A percentile compares a stretch with the other conserved stretches of the same genome.
phyloP scores from a whole-genome alignment of 2,797 vertebrate species.

The Coendou prehensilis region DNA sequence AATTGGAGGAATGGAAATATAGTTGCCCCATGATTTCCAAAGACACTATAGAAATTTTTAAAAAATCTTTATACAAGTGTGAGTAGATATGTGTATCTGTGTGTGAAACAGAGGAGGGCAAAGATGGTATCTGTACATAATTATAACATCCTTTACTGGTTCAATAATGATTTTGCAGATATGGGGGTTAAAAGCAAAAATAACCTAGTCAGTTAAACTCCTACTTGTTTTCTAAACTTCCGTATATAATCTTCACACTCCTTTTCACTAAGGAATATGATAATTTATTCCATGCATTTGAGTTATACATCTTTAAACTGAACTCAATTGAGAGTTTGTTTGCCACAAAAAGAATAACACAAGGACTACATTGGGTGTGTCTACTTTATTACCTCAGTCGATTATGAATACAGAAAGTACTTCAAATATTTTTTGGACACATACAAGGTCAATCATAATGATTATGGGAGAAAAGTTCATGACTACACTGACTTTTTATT shows the following conservation, averaged over 20 bases:
- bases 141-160: not conserved
- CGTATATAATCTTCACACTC: constrained; percentile 5
- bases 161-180: constrained; percentile 34
- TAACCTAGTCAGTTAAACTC: not conserved
- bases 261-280: constrained; percentile 39
- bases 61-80: not conserved
- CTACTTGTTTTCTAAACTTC: constrained; percentile 49
- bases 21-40: constrained; percentile 31
- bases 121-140: not conserved
- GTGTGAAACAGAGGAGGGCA: not conserved
- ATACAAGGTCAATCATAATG: not conserved
- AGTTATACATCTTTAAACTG: constrained; percentile 7
- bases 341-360: constrained; percentile 4
- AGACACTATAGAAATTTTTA: constrained; percentile 8
- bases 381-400: not conserved
- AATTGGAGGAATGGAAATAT: not conserved
- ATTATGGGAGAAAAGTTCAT: not conserved
- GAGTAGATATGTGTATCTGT: not conserved
- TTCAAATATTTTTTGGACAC: constrained; percentile 26
- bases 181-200: constrained; percentile 13
- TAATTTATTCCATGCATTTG: constrained; percentile 34
- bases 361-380: not conserved
- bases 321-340: not conserved
- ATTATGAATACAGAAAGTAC: not conserved
- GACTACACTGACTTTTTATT: constrained; percentile 26